These are phyloP conservation scores for Druon quercuslanigerum DNA, from an alignment of 1,140 invertebrate genomes.

Conservation along the genomic window DNA sequence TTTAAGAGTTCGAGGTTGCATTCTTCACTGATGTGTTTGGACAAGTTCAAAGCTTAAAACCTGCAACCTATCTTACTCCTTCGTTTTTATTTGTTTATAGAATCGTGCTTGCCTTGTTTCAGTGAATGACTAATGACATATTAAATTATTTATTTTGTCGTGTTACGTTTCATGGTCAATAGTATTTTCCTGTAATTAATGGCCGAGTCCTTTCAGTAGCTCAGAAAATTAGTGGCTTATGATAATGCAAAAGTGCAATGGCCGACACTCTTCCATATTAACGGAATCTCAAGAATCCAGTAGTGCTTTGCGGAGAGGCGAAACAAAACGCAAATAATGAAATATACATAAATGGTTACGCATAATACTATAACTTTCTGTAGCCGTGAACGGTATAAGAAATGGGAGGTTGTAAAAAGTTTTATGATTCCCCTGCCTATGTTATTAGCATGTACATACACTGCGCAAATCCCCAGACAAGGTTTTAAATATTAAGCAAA, in stretches of 20 bases:
- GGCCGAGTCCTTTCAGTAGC: not conserved
- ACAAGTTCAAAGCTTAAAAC: constrained; percentile 1
- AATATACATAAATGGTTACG: constrained; percentile 29
- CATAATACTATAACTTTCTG: constrained; percentile 25
- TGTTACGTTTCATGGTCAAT: too few relatives aligned
- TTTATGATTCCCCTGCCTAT: constrained; percentile 35
- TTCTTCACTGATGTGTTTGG: constrained; percentile 6
- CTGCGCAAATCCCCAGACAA: not conserved
- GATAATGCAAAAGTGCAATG: constrained; percentile 22
- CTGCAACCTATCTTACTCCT: not conserved
- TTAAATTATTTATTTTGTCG: not conserved
- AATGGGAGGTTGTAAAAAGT: constrained; percentile 33
- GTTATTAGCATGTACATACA: constrained; percentile 37
- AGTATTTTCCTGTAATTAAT: too few relatives aligned
- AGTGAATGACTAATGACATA: not conserved
- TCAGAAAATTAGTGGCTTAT: not conserved
- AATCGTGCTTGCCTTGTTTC: not conserved
- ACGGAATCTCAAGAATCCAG: constrained; percentile 11
- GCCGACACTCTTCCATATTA: constrained; percentile 27
- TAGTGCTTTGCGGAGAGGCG: constrained; percentile 17
- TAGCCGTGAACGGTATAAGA: constrained; percentile 33
- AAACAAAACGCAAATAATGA: constrained; percentile 31
- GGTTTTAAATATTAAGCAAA: constrained; percentile 26
- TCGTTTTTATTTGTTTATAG: not conserved
- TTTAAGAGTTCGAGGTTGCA: not conserved